phyloP scores from a whole-genome alignment of 2,113 vertebrate species.

The Sander lucioperca region DNA sequence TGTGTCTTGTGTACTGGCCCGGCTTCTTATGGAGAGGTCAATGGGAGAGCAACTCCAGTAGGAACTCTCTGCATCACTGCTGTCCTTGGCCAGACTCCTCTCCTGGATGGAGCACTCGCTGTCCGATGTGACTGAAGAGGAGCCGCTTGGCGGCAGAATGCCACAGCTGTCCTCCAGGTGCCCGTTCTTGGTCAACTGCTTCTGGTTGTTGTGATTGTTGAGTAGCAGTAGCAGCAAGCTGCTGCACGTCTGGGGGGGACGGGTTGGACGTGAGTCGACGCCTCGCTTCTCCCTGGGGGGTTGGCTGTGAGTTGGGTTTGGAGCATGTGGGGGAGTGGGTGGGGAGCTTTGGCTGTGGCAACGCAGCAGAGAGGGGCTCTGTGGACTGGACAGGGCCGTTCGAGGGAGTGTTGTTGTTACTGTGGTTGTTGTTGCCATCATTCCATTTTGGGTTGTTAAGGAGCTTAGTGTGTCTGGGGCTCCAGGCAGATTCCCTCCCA shows the following conservation, averaged over 20 bases:
- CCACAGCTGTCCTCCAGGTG: slow-evolving; percentile 87
- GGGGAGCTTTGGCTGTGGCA: slow-evolving; percentile 79
- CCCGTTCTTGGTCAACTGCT: slow-evolving; percentile 87
- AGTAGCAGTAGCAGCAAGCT: slow-evolving; percentile 95
- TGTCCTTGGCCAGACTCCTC: slow-evolving; percentile 93
- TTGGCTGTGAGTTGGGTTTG: slow-evolving; percentile 69
- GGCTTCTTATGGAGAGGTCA: slow-evolving; percentile 93
- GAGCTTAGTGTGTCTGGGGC: slow-evolving; percentile 87
- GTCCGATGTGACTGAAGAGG: slow-evolving; percentile 90
- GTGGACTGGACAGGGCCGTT: slow-evolving; percentile 79
- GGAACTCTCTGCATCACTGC: slow-evolving; percentile 95
- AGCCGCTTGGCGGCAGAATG: slow-evolving; percentile 85
- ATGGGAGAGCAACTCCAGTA: slow-evolving; percentile 97
- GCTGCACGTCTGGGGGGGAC: slow-evolving; percentile 91
- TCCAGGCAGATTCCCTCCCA: slow-evolving; percentile 79
- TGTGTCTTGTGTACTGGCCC: slow-evolving; percentile 81
- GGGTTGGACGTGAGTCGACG: slow-evolving; percentile 86
- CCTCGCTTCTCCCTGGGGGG: slow-evolving; percentile 86
- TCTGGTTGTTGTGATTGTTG: slow-evolving; percentile 94
- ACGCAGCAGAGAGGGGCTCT: slow-evolving; percentile 83
- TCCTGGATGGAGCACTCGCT: slow-evolving; percentile 94
- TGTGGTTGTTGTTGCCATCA: slow-evolving; percentile 66
- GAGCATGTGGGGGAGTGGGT: slow-evolving; percentile 75
- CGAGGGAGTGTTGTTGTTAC: slow-evolving; percentile 83
- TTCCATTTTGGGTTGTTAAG: slow-evolving; percentile 87